phyloP scores from a whole-genome alignment of 2,113 vertebrate species.

The Rattus rattus region DNA sequence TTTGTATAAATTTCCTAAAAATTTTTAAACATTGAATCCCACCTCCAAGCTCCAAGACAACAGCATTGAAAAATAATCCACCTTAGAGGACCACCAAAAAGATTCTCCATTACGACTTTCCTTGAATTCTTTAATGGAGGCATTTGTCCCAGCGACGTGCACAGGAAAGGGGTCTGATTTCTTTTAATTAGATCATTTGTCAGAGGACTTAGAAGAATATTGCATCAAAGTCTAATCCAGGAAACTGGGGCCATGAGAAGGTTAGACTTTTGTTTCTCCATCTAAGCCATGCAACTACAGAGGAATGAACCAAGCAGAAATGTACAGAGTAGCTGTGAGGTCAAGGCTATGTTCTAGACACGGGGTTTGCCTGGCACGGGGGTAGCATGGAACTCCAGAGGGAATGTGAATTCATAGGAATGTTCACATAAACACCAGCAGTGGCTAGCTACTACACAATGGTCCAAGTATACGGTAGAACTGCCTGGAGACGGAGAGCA shows the following conservation, averaged over 20 bases:
- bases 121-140: slow-evolving; percentile 78
- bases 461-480: slow-evolving; percentile 82
- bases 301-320: slow-evolving; percentile 79
- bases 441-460: slow-evolving; percentile 69
- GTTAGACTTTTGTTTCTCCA: slow-evolving; percentile 47
- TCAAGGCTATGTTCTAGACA: slow-evolving; percentile 1
- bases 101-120: slow-evolving; percentile 77
- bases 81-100: slow-evolving; percentile 81
- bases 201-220: slow-evolving; percentile 68
- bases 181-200: slow-evolving; percentile 56
- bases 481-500: slow-evolving; percentile 82
- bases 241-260: slow-evolving; percentile 42
- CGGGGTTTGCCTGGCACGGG: slow-evolving; percentile 60
- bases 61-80: slow-evolving; percentile 59
- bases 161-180: slow-evolving; percentile 70
- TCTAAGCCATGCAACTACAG: slow-evolving; percentile 73
- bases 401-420: slow-evolving; percentile 37
- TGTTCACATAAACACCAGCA: slow-evolving; percentile 69
- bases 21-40: slow-evolving; percentile 84
- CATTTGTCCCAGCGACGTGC: slow-evolving; percentile 85
- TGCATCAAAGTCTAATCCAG: slow-evolving; percentile 67
- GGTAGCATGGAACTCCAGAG: background rate
- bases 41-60: slow-evolving; percentile 42
- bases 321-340: slow-evolving; percentile 71
- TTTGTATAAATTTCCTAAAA: slow-evolving; percentile 88